Conservation (phyloP, 2,113 vertebrate species). For the Oreochromis niloticus region DNA sequence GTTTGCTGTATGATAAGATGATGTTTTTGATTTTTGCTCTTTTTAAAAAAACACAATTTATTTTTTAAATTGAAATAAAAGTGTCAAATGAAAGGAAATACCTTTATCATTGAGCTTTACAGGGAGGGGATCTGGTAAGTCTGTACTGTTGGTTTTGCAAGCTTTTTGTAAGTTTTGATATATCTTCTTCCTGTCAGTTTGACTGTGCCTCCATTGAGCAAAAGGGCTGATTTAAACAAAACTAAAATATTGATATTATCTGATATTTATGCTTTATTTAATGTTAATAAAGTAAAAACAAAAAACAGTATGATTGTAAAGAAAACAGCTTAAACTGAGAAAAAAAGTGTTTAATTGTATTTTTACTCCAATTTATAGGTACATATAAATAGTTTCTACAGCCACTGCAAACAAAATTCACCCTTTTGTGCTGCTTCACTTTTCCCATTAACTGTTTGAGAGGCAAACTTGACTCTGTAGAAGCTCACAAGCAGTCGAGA, state of each 20-base stretch:
- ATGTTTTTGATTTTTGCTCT: not conserved
- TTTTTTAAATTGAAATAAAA: not conserved
- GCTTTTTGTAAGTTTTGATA: not conserved
- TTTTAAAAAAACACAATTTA: fast-evolving
- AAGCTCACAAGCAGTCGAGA: not conserved
- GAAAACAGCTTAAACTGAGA: not conserved
- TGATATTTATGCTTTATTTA: fast-evolving
- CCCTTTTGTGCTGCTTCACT: not conserved
- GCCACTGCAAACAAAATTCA: not conserved
- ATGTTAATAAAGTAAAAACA: not conserved
- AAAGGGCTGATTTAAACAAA: not conserved
- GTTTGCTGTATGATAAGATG: not conserved
- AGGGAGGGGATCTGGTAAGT: not conserved
- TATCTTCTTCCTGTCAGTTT: not conserved
- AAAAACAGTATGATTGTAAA: not conserved
- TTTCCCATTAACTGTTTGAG: not conserved
- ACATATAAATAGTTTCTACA: not conserved
- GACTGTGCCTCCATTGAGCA: not conserved
- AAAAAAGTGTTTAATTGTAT: not conserved
- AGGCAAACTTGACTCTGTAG: not conserved
- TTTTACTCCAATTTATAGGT: not conserved
- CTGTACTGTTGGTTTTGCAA: not conserved
- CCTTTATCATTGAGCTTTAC: not conserved
- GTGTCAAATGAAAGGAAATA: not conserved
- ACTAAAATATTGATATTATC: not conserved